These are phyloP conservation scores for Grallaria varia DNA, from an alignment of 2,113 vertebrate genomes.

Conservation along the genomic window DNA sequence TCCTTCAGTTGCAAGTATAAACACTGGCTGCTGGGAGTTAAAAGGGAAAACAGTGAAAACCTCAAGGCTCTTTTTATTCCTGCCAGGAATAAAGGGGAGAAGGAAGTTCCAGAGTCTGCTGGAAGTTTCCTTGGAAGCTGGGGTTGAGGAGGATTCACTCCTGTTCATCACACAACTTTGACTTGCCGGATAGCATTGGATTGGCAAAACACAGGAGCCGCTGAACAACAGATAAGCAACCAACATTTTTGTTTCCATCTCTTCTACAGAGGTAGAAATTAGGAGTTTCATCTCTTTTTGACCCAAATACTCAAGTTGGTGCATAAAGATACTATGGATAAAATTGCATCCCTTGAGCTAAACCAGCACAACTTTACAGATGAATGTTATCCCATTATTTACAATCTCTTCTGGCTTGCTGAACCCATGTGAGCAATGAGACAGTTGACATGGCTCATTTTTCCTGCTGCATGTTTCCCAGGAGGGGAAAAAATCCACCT, in stretches of 20 bases:
- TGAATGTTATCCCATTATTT: neutral
- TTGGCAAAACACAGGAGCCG: neutral
- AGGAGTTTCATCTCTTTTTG: neutral
- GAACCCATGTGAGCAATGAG: neutral
- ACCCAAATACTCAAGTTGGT: neutral
- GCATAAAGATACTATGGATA: neutral
- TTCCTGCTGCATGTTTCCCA: neutral
- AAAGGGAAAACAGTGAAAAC: neutral
- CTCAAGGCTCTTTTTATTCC: neutral
- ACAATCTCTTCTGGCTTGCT: neutral
- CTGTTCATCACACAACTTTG: neutral
- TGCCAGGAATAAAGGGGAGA: neutral
- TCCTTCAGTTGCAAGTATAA: neutral
- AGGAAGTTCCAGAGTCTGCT: neutral
- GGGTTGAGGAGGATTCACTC: fast-evolving
- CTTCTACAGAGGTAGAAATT: neutral
- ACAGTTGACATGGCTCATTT: neutral
- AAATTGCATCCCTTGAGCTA: neutral
- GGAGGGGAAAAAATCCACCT: neutral
- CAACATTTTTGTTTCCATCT: neutral
- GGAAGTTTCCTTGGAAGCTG: neutral
- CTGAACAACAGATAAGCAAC: neutral
- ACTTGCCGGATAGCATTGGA: fast-evolving
- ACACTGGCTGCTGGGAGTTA: neutral
- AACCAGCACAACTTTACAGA: neutral